Conservation (phyloP, 2,888 invertebrate species). For the Drosophila rubida region DNA sequence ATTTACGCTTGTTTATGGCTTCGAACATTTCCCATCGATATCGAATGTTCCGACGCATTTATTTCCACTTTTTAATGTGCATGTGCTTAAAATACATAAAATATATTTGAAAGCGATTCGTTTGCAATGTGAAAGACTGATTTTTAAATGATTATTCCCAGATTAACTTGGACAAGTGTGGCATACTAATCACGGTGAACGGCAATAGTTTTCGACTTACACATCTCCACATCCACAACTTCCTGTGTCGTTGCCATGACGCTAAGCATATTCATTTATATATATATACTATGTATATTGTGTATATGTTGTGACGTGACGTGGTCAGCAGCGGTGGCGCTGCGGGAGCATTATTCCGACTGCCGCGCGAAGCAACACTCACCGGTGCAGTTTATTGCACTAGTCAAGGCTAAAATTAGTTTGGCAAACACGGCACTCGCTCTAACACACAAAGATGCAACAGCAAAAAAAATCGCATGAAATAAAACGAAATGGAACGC, state of each 20-base stretch:
- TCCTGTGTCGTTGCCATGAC: slow-evolving; percentile 51
- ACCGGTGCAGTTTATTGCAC: slow-evolving; percentile 40
- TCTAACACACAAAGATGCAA: slow-evolving; percentile 1
- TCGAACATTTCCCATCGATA: too few relatives aligned
- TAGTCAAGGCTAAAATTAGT: slow-evolving; percentile 50
- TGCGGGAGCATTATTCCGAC: slow-evolving; percentile 29
- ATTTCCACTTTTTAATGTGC: too few relatives aligned
- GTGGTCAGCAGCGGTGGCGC: slow-evolving; percentile 1
- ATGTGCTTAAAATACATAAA: too few relatives aligned
- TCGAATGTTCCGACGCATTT: too few relatives aligned
- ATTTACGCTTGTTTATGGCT: too few relatives aligned
- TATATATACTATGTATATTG: too few relatives aligned
- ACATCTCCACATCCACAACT: slow-evolving; percentile 42
- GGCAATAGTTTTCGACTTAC: slow-evolving; percentile 35
- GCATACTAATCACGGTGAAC: background rate
- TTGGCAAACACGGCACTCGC: slow-evolving; percentile 23
- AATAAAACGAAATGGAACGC: slow-evolving; percentile 12
- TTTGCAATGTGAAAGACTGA: too few relatives aligned
- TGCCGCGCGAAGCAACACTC: slow-evolving; percentile 8
- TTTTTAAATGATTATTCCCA: too few relatives aligned
- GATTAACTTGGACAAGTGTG: background rate
- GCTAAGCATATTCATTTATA: slow-evolving; percentile 31
- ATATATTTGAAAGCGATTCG: too few relatives aligned
- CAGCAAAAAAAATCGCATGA: slow-evolving; percentile 17
- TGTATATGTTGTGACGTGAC: background rate